Percentiles rank a stretch among this genome's conserved stretches.
Conservation (phyloP, 2,797 vertebrate genomes). For the Acrossocheilus wenchowensis region DNA sequence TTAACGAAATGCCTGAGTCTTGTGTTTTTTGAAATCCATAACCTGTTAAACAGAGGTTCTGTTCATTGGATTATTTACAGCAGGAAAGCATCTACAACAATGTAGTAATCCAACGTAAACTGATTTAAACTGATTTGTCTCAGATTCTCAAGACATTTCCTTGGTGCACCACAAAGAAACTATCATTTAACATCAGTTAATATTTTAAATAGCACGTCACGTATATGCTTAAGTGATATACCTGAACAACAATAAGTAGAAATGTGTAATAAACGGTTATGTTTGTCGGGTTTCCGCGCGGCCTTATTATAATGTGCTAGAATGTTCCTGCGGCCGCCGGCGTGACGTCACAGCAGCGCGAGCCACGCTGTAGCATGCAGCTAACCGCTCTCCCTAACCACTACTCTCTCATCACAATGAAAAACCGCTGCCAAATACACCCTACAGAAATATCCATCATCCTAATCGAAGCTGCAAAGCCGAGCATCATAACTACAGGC, state of each 20-base stretch:
- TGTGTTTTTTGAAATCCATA: too few relatives aligned
- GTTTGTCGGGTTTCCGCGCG: not conserved
- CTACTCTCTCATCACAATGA: not conserved
- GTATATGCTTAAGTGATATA: not conserved
- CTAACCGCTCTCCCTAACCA: not conserved
- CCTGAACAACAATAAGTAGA: not conserved
- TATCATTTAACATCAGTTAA: not conserved
- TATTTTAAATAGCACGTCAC: not conserved
- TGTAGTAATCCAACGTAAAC: not conserved
- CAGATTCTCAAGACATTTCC: not conserved
- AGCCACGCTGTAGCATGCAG: constrained; percentile 30
- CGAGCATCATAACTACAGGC: not conserved
- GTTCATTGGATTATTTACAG: too few relatives aligned
- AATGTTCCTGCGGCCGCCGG: constrained; percentile 73
- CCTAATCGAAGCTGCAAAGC: too few relatives aligned
- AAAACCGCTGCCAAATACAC: not conserved
- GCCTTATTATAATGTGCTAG: constrained; percentile 65
- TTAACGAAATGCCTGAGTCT: too few relatives aligned
- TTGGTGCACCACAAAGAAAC: not conserved
- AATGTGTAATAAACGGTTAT: not conserved
- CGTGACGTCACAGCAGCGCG: constrained; percentile 62
- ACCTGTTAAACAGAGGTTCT: too few relatives aligned
- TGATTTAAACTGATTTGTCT: not conserved
- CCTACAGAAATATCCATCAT: not conserved
- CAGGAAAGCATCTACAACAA: too few relatives aligned